These are phyloP conservation scores for Artibeus lituratus DNA, from an alignment of 2,797 vertebrate species.

Conservation along the genomic window DNA sequence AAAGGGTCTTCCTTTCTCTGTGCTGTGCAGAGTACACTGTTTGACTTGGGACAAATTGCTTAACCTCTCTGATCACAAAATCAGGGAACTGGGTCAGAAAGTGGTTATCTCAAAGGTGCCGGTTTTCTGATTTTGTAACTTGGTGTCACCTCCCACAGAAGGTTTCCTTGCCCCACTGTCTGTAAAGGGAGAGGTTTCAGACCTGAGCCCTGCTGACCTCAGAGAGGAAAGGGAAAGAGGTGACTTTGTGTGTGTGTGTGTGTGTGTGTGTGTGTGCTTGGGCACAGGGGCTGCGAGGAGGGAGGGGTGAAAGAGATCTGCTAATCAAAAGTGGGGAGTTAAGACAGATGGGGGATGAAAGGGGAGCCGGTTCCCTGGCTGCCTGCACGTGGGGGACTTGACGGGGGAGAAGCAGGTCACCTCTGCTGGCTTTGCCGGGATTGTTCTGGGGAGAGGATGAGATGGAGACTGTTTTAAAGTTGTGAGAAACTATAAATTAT, in stretches of 20 bases:
- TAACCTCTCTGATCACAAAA: neutral
- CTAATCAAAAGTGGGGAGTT: neutral
- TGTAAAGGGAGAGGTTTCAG: neutral
- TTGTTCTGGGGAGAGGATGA: neutral
- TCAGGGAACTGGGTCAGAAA: neutral
- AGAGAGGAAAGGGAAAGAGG: neutral
- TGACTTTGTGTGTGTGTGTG: neutral
- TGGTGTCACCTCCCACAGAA: neutral
- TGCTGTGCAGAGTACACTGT: neutral
- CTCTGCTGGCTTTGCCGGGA: neutral
- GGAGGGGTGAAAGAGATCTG: neutral
- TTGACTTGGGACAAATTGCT: neutral
- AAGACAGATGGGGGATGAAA: neutral
- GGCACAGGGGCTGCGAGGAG: fast-evolving
- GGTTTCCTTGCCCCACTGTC: neutral
- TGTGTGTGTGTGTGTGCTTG: fast-evolving
- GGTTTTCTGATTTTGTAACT: neutral
- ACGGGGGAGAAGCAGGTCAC: neutral
- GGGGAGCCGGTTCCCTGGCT: neutral
- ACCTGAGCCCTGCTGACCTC: no score
- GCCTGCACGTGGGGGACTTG: neutral
- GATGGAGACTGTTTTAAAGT: slow-evolving; percentile 66
- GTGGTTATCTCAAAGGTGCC: neutral
- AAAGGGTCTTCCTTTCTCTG: neutral
- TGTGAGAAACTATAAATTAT: slow-evolving; percentile 76